Evolutionary conservation across 2,888 invertebrate genomes (phyloP).

Genomic region (Phyllotreta striolata): DNA sequence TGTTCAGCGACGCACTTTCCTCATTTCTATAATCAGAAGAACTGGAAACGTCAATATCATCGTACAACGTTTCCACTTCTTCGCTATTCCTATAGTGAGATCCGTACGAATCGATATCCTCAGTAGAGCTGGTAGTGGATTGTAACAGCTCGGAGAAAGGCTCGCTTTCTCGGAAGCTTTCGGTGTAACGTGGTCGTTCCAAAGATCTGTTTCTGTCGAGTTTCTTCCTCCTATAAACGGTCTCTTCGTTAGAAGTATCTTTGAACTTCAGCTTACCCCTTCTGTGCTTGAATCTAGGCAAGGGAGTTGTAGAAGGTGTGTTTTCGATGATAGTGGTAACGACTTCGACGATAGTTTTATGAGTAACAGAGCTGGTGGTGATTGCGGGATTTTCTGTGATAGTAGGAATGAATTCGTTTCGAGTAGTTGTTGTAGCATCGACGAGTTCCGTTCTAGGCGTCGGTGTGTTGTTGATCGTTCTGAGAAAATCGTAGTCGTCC

Average conservation of each 20-base stretch:
- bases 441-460: slow-evolving; percentile 20
- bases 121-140: too few relatives aligned
- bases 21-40: too few relatives aligned
- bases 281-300: slow-evolving; percentile 25
- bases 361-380: slow-evolving; percentile 10
- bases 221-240: slow-evolving; percentile 20
- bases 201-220: slow-evolving; percentile 5
- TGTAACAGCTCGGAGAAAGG: too few relatives aligned
- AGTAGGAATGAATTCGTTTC: slow-evolving; percentile 20
- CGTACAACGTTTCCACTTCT: too few relatives aligned
- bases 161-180: too few relatives aligned
- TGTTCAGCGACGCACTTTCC: too few relatives aligned
- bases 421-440: neutral
- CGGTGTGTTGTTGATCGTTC: slow-evolving; percentile 35
- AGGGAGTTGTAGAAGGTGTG: slow-evolving; percentile 24
- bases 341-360: slow-evolving; percentile 11
- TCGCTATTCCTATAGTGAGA: too few relatives aligned
- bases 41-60: too few relatives aligned
- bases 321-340: slow-evolving; percentile 19
- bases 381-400: slow-evolving; percentile 23
- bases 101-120: too few relatives aligned
- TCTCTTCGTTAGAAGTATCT: slow-evolving; percentile 21
- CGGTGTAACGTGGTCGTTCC: too few relatives aligned
- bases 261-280: slow-evolving; percentile 33
- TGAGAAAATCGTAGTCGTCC: slow-evolving; percentile 40